Evolutionary conservation across 2,888 invertebrate species (phyloP).

Genomic region (Drosophila atroscutellata): DNA sequence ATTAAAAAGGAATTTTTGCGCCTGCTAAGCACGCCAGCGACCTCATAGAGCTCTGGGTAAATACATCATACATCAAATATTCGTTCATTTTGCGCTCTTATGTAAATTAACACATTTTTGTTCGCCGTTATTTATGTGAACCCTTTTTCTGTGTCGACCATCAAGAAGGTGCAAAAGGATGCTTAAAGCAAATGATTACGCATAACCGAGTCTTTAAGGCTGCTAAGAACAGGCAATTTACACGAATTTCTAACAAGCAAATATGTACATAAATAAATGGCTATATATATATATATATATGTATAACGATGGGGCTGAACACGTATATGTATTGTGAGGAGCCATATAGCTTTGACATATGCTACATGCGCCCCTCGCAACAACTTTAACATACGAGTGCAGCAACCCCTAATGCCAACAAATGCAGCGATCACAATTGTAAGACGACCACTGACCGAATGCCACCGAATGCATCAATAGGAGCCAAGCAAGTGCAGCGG

Average conservation of each 20-base stretch:
- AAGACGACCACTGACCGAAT: too few relatives aligned
- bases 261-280: neutral
- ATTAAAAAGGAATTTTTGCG: constrained; percentile 37
- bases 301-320: too few relatives aligned
- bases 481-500: too few relatives aligned
- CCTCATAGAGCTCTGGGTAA: neutral
- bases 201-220: neutral
- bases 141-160: constrained; percentile 2
- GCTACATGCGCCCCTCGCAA: too few relatives aligned
- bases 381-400: too few relatives aligned
- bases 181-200: neutral
- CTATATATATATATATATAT: neutral
- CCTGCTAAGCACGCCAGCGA: neutral
- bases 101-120: constrained; percentile 18
- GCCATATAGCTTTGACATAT: too few relatives aligned
- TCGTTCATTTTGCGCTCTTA: neutral
- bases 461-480: too few relatives aligned
- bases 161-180: neutral
- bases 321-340: too few relatives aligned
- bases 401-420: too few relatives aligned
- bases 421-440: too few relatives aligned
- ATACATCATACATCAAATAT: constrained; percentile 4
- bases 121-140: neutral
- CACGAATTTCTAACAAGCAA: constrained; percentile 9
- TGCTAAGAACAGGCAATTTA: constrained; percentile 8